Evolutionary conservation across 2,797 vertebrate genomes (phyloP), one percentile per base, ranked within the genome.

Genomic region (Falco peregrinus): DNA sequence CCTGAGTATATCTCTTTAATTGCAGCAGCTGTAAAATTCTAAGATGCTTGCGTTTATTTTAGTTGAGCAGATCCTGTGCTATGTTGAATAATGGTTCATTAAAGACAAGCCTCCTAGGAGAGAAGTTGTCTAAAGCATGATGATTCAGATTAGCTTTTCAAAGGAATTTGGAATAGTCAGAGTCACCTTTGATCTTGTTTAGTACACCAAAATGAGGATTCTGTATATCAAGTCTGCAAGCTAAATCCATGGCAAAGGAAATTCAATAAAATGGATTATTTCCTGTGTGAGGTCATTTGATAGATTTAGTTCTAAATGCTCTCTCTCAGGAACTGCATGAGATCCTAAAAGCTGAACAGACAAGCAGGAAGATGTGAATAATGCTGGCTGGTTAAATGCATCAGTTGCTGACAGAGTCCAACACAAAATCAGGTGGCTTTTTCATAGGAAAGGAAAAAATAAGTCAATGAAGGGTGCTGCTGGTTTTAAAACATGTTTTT

Each of bases 151-250:
- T 95, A 95, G 70, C 41, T 97, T 95, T 96, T 96, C 88, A 96
- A 95, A 94, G 60, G 67, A 93, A 93, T 78, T 85, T 85, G 60
- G 76, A 90, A 89, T 71, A 93, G 76, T 88, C 60, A 93, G 69
- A 86, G 26, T 74, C 95, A 97, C 73, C 86, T 96, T 97, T 97
- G 96, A 95, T 96, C 97, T 96, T 95, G 82, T 93, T 96, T 96
- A 93, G 93, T 86, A 69, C 21, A 69, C 73, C 64, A 96, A 86
- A 95, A 89, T 48, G 70, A 87, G 64, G 73, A 92, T 85, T 92
- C 64, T 94, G 47, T 94, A 29, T 77, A 91, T 90, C 64, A 94
- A 91, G 47, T 78, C 56, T 80, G 47, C 45, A 48, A 92, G 60
- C 53, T 91, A 91, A 95, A 95, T 78, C 89, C 63, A 26, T 33